Evolutionary conservation across 2,113 vertebrate genomes (phyloP).

Genomic region (Lanius collurio): DNA sequence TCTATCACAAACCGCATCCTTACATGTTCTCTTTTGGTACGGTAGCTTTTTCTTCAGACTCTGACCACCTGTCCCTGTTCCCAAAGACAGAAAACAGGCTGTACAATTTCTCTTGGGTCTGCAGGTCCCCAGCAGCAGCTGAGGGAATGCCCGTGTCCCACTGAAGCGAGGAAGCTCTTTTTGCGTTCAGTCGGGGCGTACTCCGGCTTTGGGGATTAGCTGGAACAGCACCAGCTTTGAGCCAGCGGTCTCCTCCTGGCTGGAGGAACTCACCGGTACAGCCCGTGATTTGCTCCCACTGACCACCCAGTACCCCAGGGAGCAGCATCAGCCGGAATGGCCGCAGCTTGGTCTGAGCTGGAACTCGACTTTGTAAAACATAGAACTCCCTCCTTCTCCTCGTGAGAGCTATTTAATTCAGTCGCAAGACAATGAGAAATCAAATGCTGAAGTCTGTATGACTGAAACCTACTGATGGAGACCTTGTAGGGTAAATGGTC

Average conservation of each 20-base stretch:
- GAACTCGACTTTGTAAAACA: background rate
- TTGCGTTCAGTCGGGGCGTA: fast-evolving
- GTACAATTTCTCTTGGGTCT: background rate
- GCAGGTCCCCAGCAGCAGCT: background rate
- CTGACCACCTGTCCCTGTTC: background rate
- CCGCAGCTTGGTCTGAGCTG: background rate
- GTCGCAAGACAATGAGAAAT: background rate
- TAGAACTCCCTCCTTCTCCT: background rate
- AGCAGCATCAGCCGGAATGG: background rate
- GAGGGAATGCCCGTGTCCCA: fast-evolving
- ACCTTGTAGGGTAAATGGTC: background rate
- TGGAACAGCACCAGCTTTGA: too few relatives aligned
- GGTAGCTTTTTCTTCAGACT: background rate
- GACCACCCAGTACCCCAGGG: background rate
- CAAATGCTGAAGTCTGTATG: background rate
- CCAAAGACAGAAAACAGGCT: too few relatives aligned
- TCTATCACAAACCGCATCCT: fast-evolving
- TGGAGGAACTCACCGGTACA: fast-evolving
- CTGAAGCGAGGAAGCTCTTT: too few relatives aligned
- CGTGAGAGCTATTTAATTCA: background rate
- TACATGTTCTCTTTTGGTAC: background rate
- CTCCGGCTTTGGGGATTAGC: background rate
- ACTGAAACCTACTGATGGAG: background rate
- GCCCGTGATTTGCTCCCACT: fast-evolving
- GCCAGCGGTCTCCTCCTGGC: too few relatives aligned